These are phyloP conservation scores for Eulemur albifrons DNA, from an alignment of 2,797 vertebrate genomes.

Conservation along the genomic window DNA sequence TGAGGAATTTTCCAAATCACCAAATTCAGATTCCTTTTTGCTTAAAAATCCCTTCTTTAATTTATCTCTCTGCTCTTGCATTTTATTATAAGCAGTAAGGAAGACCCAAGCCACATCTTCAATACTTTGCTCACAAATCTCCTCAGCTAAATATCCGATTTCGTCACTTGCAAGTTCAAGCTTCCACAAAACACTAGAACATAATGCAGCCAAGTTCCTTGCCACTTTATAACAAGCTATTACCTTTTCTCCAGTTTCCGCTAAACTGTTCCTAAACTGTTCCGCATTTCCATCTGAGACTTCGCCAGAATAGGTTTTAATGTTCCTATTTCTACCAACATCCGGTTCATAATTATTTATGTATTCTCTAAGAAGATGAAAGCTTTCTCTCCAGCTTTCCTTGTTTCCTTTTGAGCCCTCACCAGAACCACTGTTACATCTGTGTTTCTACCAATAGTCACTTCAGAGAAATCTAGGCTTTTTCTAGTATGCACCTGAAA, in stretches of 20 bases:
- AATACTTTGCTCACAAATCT: not conserved
- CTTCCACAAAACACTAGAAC: not conserved
- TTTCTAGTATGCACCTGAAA: not conserved
- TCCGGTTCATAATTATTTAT: not conserved
- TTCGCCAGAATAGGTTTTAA: not conserved
- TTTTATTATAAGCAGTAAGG: not conserved
- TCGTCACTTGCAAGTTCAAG: not conserved
- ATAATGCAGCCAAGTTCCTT: not conserved
- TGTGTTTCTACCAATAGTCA: not conserved
- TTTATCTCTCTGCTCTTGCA: not conserved
- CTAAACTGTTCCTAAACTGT: not conserved
- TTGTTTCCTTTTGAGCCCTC: not conserved
- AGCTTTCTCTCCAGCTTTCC: not conserved
- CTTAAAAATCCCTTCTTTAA: not conserved
- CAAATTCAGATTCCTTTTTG: not conserved
- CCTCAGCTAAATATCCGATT: not conserved
- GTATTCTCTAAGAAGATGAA: not conserved
- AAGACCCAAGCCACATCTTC: not conserved
- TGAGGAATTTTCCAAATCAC: not conserved
- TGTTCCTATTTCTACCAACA: not conserved
- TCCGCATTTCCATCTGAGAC: not conserved
- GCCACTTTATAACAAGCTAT: not conserved
- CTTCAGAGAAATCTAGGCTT: not conserved
- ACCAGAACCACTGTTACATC: not conserved
- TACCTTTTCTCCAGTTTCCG: not conserved